Percentiles rank a stretch among this genome's conserved stretches.
phyloP scores from a whole-genome alignment of 2,113 vertebrate genomes.

The Brachypodius melanocephalos region DNA sequence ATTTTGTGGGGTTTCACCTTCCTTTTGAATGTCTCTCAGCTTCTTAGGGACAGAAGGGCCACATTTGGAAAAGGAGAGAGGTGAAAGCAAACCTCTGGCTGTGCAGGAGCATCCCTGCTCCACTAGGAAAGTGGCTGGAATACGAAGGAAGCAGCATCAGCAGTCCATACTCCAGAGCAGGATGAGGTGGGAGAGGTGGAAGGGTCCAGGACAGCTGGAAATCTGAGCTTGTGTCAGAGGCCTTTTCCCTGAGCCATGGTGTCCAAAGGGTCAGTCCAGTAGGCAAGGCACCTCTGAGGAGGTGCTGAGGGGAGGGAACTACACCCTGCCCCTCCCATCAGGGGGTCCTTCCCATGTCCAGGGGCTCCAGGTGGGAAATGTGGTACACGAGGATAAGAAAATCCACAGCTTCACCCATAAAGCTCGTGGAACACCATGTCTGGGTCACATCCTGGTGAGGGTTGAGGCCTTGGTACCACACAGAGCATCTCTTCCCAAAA shows the following conservation, averaged over 20 bases:
- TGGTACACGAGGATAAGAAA: background rate
- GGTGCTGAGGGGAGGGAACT: background rate
- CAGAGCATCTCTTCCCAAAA: background rate
- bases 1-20: background rate
- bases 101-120: background rate
- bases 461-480: background rate
- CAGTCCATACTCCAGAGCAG: background rate
- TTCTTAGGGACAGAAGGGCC: background rate
- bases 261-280: background rate
- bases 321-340: background rate
- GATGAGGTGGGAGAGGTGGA: background rate
- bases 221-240: background rate
- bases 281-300: background rate
- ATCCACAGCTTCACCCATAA: background rate
- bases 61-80: background rate
- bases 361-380: background rate
- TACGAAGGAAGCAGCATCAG: background rate
- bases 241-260: background rate
- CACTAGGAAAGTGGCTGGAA: background rate
- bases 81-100: background rate
- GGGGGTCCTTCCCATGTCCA: background rate
- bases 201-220: background rate
- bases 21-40: background rate
- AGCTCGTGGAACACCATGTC: rapidly evolving
- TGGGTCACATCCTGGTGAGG: rapidly evolving